Conservation (phyloP, 1,140 invertebrate species). For the Polyergus mexicanus region DNA sequence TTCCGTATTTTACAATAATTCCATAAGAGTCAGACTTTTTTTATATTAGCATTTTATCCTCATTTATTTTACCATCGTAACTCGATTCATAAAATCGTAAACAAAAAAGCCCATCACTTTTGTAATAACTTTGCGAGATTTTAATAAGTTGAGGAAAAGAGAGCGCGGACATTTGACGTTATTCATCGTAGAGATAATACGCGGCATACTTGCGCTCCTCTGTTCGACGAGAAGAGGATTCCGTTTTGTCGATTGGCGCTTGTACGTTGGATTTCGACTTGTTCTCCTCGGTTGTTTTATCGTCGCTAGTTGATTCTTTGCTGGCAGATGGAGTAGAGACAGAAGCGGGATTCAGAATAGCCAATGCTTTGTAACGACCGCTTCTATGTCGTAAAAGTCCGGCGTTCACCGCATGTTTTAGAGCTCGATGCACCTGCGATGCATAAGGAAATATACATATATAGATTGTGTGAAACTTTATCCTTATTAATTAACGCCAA, state of each 20-base stretch:
- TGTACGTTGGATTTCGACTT: neutral
- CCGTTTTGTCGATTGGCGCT: neutral
- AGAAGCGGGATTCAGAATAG: slow-evolving; percentile 63
- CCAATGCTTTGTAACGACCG: slow-evolving; percentile 79
- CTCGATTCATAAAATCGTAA: neutral
- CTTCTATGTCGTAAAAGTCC: slow-evolving; percentile 79
- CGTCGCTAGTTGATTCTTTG: slow-evolving; percentile 40
- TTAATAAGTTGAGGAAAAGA: neutral
- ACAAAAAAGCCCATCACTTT: neutral
- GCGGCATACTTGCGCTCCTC: slow-evolving; percentile 33
- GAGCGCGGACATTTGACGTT: neutral
- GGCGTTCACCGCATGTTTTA: slow-evolving; percentile 81
- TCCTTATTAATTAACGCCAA: neutral
- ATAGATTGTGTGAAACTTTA: neutral
- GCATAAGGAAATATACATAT: too few relatives aligned
- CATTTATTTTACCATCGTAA: neutral
- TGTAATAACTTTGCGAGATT: neutral
- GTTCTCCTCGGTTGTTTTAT: slow-evolving; percentile 49
- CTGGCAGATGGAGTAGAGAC: neutral
- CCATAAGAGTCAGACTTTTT: neutral
- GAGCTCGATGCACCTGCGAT: slow-evolving; percentile 79
- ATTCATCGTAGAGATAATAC: neutral
- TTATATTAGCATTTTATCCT: neutral
- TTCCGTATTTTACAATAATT: neutral
- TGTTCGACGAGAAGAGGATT: neutral